These are phyloP conservation scores for Seriola rivoliana DNA, from an alignment of 2,113 vertebrate species.

Conservation along the genomic window DNA sequence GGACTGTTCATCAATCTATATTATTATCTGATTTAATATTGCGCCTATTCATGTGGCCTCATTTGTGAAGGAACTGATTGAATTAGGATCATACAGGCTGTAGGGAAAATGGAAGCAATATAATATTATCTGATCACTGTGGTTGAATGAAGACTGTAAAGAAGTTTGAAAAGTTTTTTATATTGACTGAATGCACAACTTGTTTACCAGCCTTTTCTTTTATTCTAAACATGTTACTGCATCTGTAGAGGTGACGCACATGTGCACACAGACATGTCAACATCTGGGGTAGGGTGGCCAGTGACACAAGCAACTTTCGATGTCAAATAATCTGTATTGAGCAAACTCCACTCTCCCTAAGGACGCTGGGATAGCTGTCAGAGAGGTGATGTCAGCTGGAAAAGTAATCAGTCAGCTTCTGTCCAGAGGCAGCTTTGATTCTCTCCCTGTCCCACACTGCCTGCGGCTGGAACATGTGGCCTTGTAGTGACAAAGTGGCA, in stretches of 20 bases:
- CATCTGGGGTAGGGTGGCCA: slow-evolving; percentile 12
- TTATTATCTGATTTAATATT: slow-evolving; percentile 86
- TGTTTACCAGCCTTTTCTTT: background rate
- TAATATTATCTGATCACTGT: slow-evolving; percentile 57
- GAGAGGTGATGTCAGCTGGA: slow-evolving; percentile 60
- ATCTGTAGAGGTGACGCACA: background rate
- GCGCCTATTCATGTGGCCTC: slow-evolving; percentile 81
- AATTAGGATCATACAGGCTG: slow-evolving; percentile 77
- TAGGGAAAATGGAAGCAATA: slow-evolving; percentile 64
- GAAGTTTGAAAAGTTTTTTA: slow-evolving; percentile 63
- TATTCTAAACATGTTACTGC: background rate
- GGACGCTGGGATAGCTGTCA: slow-evolving; percentile 61
- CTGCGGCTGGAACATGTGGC: slow-evolving; percentile 60
- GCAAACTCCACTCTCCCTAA: slow-evolving; percentile 45
- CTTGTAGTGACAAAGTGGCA: slow-evolving; percentile 80
- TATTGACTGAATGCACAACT: background rate
- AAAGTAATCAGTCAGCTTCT: slow-evolving; percentile 73
- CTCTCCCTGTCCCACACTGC: slow-evolving; percentile 53
- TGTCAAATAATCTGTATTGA: slow-evolving; percentile 64
- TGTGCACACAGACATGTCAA: slow-evolving; percentile 3
- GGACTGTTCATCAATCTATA: slow-evolving; percentile 87
- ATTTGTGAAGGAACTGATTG: slow-evolving; percentile 81
- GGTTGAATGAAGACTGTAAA: slow-evolving; percentile 47
- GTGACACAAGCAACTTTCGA: slow-evolving; percentile 53
- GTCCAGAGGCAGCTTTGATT: slow-evolving; percentile 65